A percentile compares a stretch with the other conserved stretches of the same genome.
Evolutionary conservation across 2,888 invertebrate genomes (phyloP).

Genomic region (Scrobipalpa atriplicella): DNA sequence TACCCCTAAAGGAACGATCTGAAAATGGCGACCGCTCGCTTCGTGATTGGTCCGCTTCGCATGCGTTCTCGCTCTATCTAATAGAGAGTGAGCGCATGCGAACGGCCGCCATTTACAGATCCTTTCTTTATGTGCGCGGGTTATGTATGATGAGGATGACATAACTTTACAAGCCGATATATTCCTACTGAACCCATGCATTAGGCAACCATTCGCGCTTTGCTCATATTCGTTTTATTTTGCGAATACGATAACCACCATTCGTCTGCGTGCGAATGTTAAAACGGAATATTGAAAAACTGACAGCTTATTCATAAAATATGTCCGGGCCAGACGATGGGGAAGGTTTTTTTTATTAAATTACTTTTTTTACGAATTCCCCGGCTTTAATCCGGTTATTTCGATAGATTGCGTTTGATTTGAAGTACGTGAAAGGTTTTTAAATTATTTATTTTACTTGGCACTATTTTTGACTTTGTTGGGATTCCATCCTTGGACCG

Average conservation of each 20-base stretch:
- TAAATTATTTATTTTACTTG: neutral
- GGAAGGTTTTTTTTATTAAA: conserved; percentile 25
- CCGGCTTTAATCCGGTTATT: conserved; percentile 8
- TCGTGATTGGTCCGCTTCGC: too few relatives aligned
- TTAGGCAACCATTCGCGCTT: neutral
- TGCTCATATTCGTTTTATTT: conserved; percentile 5
- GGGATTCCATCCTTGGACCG: too few relatives aligned
- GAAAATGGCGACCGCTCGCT: too few relatives aligned
- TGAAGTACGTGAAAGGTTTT: neutral
- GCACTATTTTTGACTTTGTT: too few relatives aligned
- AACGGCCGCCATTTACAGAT: too few relatives aligned
- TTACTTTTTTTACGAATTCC: conserved; percentile 26
- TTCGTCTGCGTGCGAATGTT: conserved; percentile 27
- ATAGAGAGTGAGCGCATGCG: too few relatives aligned
- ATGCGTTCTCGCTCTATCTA: too few relatives aligned
- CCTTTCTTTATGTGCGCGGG: too few relatives aligned
- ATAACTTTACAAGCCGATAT: neutral
- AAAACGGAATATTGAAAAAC: conserved; percentile 35
- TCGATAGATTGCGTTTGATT: neutral
- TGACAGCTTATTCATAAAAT: conserved; percentile 40
- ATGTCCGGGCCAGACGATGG: conserved; percentile 34
- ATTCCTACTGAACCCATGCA: neutral
- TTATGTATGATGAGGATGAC: too few relatives aligned
- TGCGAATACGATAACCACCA: conserved; percentile 27
- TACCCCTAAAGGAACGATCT: too few relatives aligned